Evolutionary conservation across 53 echinoderm and acorn worm genomes (phyloP).

Genomic region (Paracentrotus lividus): DNA sequence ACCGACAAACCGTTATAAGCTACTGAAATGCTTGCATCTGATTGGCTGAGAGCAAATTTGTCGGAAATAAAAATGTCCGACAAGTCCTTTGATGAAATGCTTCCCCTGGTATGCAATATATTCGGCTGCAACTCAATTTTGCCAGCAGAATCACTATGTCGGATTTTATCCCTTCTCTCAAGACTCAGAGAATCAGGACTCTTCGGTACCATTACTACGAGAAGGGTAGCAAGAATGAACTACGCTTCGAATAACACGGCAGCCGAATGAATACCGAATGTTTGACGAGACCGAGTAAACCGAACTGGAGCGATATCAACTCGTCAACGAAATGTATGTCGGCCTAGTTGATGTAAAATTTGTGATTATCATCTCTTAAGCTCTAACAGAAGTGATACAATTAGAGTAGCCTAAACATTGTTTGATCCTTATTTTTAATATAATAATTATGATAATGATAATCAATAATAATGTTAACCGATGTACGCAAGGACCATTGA

Average conservation of each 20-base stretch:
- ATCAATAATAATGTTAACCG: no score
- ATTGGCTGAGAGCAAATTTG: no score
- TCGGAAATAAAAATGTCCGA: no score
- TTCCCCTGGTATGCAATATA: constrained; percentile 4
- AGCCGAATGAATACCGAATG: constrained; percentile 52
- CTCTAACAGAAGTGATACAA: no score
- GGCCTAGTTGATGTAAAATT: not conserved
- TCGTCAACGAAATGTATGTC: constrained; percentile 22
- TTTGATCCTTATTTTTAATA: no score
- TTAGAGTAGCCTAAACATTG: no score
- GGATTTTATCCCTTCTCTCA: constrained; percentile 40
- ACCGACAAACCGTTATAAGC: no score
- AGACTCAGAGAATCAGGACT: constrained; percentile 5
- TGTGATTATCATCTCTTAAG: no score
- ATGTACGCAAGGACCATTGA: no score
- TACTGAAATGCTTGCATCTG: no score
- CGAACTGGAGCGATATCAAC: constrained; percentile 12
- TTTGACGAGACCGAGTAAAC: not conserved
- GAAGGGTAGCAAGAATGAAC: constrained; percentile 1
- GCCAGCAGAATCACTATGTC: constrained; percentile 44
- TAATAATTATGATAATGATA: no score
- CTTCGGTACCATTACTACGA: constrained; percentile 33
- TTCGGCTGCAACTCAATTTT: constrained; percentile 25
- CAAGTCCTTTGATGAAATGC: no score
- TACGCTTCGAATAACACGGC: constrained; percentile 24